A percentile compares a stretch with the other conserved stretches of the same genome.
Conservation (phyloP, 1,140 invertebrate genomes). For the Diorhabda sublineata region DNA sequence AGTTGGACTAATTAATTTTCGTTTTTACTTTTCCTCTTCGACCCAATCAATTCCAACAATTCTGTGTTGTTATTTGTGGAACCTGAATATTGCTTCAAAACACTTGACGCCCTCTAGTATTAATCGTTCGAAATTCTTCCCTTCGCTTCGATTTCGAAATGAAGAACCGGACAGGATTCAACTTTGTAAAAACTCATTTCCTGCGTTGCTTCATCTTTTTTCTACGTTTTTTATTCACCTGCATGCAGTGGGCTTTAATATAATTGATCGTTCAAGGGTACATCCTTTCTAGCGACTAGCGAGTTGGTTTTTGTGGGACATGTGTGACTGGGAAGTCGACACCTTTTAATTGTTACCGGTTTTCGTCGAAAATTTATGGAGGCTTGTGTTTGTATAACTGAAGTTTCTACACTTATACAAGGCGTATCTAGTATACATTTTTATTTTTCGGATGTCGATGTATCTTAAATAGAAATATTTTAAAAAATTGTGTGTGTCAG, state of each 20-base stretch:
- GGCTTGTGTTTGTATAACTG: too few species aligned
- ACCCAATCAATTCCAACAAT: too few species aligned
- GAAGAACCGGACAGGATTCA: constrained; percentile 26
- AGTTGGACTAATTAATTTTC: too few species aligned
- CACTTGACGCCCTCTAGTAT: too few species aligned
- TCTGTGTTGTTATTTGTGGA: too few species aligned
- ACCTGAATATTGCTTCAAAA: too few species aligned
- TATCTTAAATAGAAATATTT: too few species aligned
- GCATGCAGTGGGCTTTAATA: constrained; percentile 9
- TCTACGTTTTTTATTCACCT: constrained; percentile 14
- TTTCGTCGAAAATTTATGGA: neutral
- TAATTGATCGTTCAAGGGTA: constrained; percentile 15
- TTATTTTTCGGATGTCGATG: too few species aligned
- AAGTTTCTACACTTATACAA: too few species aligned
- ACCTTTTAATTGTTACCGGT: constrained; percentile 1
- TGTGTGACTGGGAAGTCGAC: neutral
- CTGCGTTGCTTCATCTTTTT: constrained; percentile 17
- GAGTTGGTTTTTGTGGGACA: neutral
- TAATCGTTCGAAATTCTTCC: neutral
- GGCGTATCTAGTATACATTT: too few species aligned
- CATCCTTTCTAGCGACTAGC: constrained; percentile 5
- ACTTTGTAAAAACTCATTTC: constrained; percentile 28
- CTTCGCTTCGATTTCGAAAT: constrained; percentile 1
- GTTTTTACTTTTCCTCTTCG: too few species aligned
- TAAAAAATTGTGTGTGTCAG: too few species aligned